Percentiles rank a stretch among this genome's conserved stretches.
Conservation (phyloP, 2,113 vertebrate species). For the Grantiella picta region DNA sequence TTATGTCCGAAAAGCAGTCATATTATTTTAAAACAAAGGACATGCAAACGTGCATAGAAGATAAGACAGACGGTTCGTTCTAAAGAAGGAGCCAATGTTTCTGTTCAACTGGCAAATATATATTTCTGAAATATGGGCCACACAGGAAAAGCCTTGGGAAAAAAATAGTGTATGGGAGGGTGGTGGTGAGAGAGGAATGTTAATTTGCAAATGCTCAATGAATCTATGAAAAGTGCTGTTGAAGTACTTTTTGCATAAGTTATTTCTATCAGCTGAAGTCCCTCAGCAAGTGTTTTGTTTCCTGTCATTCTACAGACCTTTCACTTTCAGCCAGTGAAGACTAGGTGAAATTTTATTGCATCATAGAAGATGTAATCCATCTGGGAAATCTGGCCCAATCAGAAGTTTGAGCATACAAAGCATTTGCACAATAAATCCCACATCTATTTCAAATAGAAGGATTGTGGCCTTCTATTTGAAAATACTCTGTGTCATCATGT, state of each 20-base stretch:
- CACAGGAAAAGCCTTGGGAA: background rate
- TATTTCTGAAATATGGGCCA: background rate
- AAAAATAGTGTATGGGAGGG: background rate
- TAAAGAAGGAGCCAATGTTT: background rate
- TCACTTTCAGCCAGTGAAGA: background rate
- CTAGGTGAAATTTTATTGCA: background rate
- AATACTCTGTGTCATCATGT: background rate
- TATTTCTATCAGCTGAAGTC: background rate
- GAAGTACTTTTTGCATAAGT: background rate
- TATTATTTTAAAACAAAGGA: background rate
- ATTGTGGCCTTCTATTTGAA: background rate
- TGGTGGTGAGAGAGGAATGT: rapidly evolving
- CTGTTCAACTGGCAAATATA: background rate
- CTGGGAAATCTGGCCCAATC: background rate
- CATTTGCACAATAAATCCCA: background rate
- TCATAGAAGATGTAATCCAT: background rate
- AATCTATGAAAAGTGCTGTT: background rate
- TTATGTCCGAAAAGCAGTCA: background rate
- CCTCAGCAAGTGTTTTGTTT: background rate
- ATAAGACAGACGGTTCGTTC: background rate
- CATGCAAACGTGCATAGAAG: background rate
- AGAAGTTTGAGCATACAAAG: background rate
- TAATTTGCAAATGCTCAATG: background rate
- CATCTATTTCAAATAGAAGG: no score
- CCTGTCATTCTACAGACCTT: background rate